These are phyloP conservation scores for Plectrocnemia conspersa DNA, from an alignment of 1,140 invertebrate genomes.

Conservation along the genomic window DNA sequence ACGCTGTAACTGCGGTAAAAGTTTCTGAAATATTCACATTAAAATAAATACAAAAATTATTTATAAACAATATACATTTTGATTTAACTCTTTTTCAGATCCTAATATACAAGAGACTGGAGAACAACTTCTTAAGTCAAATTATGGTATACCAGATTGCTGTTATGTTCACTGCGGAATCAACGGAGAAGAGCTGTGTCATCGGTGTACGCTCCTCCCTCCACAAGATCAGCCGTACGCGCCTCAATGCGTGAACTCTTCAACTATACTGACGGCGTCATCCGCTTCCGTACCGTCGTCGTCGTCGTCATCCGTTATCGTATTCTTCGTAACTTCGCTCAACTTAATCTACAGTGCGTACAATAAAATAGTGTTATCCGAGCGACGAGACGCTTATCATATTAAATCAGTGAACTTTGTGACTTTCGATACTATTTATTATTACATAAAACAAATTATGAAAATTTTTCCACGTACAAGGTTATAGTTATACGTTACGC, in stretches of 20 bases:
- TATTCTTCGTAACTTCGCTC: conserved; percentile 15
- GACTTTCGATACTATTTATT: conserved; percentile 28
- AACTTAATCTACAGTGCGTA: conserved; percentile 26
- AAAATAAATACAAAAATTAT: not conserved
- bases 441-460: conserved; percentile 28
- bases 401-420: conserved; percentile 19
- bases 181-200: conserved; percentile 38
- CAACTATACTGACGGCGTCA: not conserved
- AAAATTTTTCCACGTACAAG: conserved; percentile 32
- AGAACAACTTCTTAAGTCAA: conserved; percentile 51
- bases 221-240: conserved; percentile 21
- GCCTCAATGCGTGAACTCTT: conserved; percentile 6
- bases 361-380: conserved; percentile 27
- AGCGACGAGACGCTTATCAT: conserved; percentile 23
- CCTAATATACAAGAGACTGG: conserved; percentile 59
- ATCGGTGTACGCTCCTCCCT: conserved; percentile 14
- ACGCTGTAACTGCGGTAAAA: not conserved
- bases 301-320: conserved; percentile 3
- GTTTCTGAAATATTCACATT: not conserved
- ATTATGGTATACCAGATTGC: conserved; percentile 53
- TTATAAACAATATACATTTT: too few species aligned
- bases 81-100: conserved; percentile 50
- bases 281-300: conserved; percentile 9
- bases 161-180: conserved; percentile 54
- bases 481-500: conserved; percentile 34